Percentiles rank a stretch among this genome's conserved stretches.
These are phyloP conservation scores for Cynopterus sphinx DNA, from an alignment of 2,797 vertebrate genomes.

Conservation along the genomic window DNA sequence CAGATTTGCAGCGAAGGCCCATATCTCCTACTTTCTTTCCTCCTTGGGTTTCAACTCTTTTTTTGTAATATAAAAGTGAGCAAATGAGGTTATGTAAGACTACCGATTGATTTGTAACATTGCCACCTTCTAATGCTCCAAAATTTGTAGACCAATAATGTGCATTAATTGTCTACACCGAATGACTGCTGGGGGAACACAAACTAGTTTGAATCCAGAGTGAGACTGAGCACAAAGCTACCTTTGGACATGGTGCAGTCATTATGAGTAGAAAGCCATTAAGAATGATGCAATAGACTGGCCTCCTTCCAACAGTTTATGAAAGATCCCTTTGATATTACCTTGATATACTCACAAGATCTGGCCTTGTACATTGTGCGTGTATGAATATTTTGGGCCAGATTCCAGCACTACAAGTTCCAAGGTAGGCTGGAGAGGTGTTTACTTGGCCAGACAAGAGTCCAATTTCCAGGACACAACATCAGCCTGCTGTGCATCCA, in stretches of 20 bases:
- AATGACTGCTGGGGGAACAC: background rate
- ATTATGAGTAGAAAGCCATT: background rate
- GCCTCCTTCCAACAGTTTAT: background rate
- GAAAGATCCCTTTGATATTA: slow-evolving; percentile 34
- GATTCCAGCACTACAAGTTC: background rate
- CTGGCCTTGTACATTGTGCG: background rate
- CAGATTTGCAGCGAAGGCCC: background rate
- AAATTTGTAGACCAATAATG: background rate
- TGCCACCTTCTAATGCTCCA: background rate
- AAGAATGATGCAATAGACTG: background rate
- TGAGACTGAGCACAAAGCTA: background rate
- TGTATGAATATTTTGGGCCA: background rate
- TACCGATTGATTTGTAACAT: background rate
- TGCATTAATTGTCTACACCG: background rate
- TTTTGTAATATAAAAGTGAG: background rate
- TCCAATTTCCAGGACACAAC: background rate
- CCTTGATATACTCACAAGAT: background rate
- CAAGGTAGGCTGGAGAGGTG: background rate
- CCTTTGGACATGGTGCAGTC: background rate
- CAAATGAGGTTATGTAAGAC: background rate
- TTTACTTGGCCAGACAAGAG: background rate
- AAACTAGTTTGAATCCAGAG: background rate
- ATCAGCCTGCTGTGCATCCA: background rate
- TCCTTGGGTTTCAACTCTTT: background rate
- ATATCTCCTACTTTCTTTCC: background rate